Evolutionary conservation across 2,888 invertebrate genomes (phyloP).

Genomic region (Xestia sexstrigata): DNA sequence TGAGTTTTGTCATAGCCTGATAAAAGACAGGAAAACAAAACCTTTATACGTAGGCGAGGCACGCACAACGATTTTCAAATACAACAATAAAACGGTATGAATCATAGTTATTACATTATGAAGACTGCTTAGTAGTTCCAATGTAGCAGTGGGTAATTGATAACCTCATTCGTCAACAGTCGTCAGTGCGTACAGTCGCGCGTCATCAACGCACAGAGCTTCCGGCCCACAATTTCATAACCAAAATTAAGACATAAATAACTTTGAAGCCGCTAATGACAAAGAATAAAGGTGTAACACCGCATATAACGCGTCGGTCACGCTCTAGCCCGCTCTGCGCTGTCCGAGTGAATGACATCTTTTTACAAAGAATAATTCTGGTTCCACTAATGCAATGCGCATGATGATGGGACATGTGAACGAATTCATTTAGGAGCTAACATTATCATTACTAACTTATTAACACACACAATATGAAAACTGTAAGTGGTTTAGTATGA

Average conservation of each 20-base stretch:
- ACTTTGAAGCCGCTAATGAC: constrained; percentile 78
- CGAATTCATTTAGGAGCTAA: constrained; percentile 77
- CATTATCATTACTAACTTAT: constrained; percentile 56
- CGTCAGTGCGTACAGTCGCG: constrained; percentile 43
- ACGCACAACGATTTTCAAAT: constrained; percentile 22
- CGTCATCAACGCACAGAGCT: constrained; percentile 78
- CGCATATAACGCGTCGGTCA: constrained; percentile 83
- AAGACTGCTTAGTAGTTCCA: constrained; percentile 27
- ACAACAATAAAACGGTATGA: constrained; percentile 57
- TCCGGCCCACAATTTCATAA: constrained; percentile 82
- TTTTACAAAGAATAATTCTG: constrained; percentile 72
- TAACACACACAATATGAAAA: neutral
- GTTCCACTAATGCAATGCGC: constrained; percentile 75
- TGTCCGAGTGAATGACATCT: constrained; percentile 77
- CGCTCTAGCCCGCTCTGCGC: constrained; percentile 73
- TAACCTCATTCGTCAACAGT: constrained; percentile 76
- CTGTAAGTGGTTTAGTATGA: neutral
- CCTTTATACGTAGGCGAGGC: constrained; percentile 12
- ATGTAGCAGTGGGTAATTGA: constrained; percentile 66
- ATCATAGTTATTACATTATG: constrained; percentile 64
- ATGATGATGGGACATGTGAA: constrained; percentile 74
- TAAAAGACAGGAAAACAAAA: constrained; percentile 17
- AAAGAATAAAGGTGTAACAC: constrained; percentile 83
- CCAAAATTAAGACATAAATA: constrained; percentile 89
- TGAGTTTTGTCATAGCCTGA: neutral